These are phyloP conservation scores for Sebastes hubbsi DNA, from an alignment of 2,797 vertebrate species.

Conservation along the genomic window DNA sequence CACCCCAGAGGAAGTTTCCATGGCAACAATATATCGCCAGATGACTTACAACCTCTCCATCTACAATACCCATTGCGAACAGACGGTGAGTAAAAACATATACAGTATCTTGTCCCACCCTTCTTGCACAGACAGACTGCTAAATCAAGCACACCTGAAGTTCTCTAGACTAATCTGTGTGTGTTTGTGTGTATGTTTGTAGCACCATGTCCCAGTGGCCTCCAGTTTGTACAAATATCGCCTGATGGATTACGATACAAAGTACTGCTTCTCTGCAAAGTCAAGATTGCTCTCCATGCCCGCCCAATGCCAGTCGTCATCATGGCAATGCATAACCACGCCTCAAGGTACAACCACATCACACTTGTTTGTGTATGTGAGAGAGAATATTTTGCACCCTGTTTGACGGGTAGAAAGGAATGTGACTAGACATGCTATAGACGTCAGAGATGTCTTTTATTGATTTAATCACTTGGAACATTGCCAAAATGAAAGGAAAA, in stretches of 20 bases:
- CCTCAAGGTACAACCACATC: slow-evolving; percentile 55
- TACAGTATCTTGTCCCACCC: neutral
- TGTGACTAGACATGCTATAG: slow-evolving; percentile 7
- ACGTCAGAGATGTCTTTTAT: neutral
- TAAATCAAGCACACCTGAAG: neutral
- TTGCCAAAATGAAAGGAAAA: neutral
- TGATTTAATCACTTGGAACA: neutral
- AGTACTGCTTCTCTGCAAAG: slow-evolving; percentile 77
- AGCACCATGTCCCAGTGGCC: slow-evolving; percentile 49
- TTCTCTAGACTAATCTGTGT: neutral
- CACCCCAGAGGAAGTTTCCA: slow-evolving; percentile 42
- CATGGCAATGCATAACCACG: slow-evolving; percentile 63
- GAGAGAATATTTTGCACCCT: neutral
- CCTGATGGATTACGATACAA: slow-evolving; percentile 49
- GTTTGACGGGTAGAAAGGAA: slow-evolving; percentile 34
- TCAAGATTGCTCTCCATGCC: slow-evolving; percentile 37
- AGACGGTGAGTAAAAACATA: slow-evolving; percentile 54
- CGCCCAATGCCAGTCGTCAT: slow-evolving; percentile 40
- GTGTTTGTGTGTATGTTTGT: neutral
- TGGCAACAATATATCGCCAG: slow-evolving; percentile 64
- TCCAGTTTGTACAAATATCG: slow-evolving; percentile 31
- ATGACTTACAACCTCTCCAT: slow-evolving; percentile 77
- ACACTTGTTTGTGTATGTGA: neutral
- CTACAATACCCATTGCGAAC: slow-evolving; percentile 17
- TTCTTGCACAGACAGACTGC: neutral